Base-by-base conservation (phyloP, 2,113 vertebrate species). In the Neodon shergylaensis region DNA sequence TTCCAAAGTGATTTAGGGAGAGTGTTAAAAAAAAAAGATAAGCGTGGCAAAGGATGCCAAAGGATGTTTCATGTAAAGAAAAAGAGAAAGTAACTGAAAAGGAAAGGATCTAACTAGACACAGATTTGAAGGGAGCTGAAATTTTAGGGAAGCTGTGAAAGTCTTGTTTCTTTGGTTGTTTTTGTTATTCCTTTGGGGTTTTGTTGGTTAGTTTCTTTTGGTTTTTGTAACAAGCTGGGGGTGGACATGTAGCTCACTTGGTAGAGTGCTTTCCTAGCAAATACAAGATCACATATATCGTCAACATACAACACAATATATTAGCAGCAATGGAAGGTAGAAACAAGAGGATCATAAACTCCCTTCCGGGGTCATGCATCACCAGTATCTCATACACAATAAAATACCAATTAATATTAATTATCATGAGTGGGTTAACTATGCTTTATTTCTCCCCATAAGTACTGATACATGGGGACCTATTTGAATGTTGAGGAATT, bases 321-420 rank as follows among this genome's bases (percentile, higher is more conserved):
- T 33, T 66, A 9, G 0, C 44, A 86, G 65, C 65, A 22, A 66
- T 49, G 83, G 28, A 36, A 66, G 11, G 17, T 47, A 31, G 10
- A 85, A 47, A 47, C 17, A 68, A 49, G 31, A 84, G 39, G 61
- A 66, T 47, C 39, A 33, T 10, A 66, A 85, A 19, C 47, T 85
- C 83, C 49, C 49, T 52, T 52, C 49, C 11, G 2, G 49, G 49
- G 49, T 52, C 49, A 52, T 52, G 49, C 11, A 52, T 52, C 12
- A 52, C 49, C 49, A 52, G 14, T 84, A 22, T 10, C 42, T 87
- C 17, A 85, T 22, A 95, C 24, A 76, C 22, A 85, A 42, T 81
- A 47, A 89, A 74, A 21, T 91, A 33, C 66, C 61, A 84, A 39
- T 79, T 90, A 52, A n/a, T 94, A 54, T 39, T 92, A 92, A 95